Evolutionary conservation across 2,888 invertebrate genomes (phyloP).

Genomic region (Siphlonurus alternatus): DNA sequence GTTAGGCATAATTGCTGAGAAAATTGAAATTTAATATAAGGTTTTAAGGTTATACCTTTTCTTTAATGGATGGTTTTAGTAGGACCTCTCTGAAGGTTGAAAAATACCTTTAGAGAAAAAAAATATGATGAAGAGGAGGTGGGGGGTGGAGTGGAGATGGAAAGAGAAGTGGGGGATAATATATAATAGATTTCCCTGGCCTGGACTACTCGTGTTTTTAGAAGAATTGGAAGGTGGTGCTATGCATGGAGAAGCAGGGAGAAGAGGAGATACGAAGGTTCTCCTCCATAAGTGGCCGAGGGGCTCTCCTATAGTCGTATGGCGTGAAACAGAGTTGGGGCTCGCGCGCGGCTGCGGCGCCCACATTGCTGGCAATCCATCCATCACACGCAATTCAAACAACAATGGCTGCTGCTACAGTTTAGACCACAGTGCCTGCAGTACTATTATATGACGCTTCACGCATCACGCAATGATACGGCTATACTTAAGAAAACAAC

Average conservation of each 20-base stretch:
- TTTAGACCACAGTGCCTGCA: too few species aligned
- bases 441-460: too few species aligned
- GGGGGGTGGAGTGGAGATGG: background rate
- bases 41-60: slow-evolving; percentile 7
- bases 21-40: slow-evolving; percentile 15
- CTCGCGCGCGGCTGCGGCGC: too few species aligned
- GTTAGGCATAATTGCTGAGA: slow-evolving; percentile 12
- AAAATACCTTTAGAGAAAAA: background rate
- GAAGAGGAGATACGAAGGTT: too few species aligned
- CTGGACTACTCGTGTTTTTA: background rate
- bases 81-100: background rate
- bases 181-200: background rate
- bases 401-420: background rate
- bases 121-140: background rate
- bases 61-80: slow-evolving; percentile 2
- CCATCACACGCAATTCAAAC: background rate
- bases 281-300: too few species aligned
- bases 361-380: background rate
- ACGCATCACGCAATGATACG: too few species aligned
- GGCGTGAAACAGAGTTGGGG: background rate
- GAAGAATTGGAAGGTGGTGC: background rate
- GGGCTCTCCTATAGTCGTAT: too few species aligned
- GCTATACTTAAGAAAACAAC: too few species aligned
- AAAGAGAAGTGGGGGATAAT: too few species aligned
- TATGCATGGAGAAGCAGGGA: background rate